These are phyloP conservation scores for Potamilus streckersoni DNA, from an alignment of 1,140 invertebrate genomes.

Conservation along the genomic window DNA sequence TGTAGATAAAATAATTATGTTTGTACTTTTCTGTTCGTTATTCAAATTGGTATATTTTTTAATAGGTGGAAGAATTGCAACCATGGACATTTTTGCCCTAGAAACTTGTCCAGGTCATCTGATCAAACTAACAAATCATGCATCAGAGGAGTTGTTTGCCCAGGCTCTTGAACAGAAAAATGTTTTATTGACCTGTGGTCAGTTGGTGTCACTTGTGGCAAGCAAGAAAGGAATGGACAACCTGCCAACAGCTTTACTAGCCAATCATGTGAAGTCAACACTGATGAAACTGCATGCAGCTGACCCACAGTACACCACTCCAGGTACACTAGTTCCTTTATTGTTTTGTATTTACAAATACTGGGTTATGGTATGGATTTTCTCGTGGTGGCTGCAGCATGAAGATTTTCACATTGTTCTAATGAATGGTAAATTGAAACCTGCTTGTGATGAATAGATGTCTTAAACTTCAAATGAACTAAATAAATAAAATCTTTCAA, in stretches of 20 bases:
- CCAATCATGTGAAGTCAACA: constrained; percentile 55
- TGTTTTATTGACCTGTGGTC: constrained; percentile 44
- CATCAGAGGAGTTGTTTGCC: constrained; percentile 49
- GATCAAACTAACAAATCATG: constrained; percentile 50
- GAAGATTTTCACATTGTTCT: too few relatives aligned
- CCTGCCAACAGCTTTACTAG: constrained; percentile 54
- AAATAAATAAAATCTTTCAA: too few relatives aligned
- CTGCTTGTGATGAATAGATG: too few relatives aligned
- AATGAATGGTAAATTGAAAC: too few relatives aligned
- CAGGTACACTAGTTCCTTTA: too few relatives aligned
- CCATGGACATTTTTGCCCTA: constrained; percentile 55
- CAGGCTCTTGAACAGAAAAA: constrained; percentile 34
- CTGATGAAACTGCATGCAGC: constrained; percentile 48
- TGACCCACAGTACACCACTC: background rate
- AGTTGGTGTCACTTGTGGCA: constrained; percentile 60
- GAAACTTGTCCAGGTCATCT: constrained; percentile 56
- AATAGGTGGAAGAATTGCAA: constrained; percentile 48
- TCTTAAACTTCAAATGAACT: too few relatives aligned
- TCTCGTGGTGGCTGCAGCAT: too few relatives aligned
- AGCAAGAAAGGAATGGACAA: constrained; percentile 54
- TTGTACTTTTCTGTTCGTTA: too few relatives aligned
- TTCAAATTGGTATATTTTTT: background rate
- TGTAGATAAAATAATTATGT: too few relatives aligned
- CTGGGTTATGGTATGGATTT: too few relatives aligned
- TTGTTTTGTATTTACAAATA: too few relatives aligned